Conservation (phyloP, 2,888 invertebrate genomes). For the Hemithea aestivaria region DNA sequence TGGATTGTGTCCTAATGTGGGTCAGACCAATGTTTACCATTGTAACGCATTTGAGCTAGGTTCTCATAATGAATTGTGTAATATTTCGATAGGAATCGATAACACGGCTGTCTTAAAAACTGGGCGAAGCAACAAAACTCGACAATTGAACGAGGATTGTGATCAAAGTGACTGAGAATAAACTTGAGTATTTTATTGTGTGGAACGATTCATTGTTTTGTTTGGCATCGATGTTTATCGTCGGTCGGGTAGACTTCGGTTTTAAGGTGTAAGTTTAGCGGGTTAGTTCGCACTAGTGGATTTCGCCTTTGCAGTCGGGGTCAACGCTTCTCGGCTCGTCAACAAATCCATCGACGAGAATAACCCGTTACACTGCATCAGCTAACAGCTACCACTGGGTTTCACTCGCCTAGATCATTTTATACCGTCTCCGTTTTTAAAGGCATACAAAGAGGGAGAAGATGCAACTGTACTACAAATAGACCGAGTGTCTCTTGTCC, state of each 20-base stretch:
- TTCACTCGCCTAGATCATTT: constrained; percentile 66
- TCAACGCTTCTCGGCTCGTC: constrained; percentile 73
- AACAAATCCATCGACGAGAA: constrained; percentile 76
- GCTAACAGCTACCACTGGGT: constrained; percentile 65
- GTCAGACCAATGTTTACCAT: constrained; percentile 38
- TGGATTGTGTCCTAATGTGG: constrained; percentile 43
- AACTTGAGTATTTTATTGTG: constrained; percentile 24
- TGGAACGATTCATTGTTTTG: constrained; percentile 22
- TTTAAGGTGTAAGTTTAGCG: constrained; percentile 25
- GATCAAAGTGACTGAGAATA: constrained; percentile 20
- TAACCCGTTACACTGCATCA: constrained; percentile 75
- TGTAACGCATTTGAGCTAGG: constrained; percentile 16
- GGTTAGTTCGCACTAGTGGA: constrained; percentile 53
- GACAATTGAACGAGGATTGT: constrained; percentile 16
- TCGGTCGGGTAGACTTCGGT: constrained; percentile 10
- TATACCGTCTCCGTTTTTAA: constrained; percentile 42
- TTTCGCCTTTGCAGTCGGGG: constrained; percentile 64
- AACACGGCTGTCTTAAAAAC: constrained; percentile 10
- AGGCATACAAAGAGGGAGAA: constrained; percentile 24
- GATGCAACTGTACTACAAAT: constrained; percentile 19
- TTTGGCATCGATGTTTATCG: constrained; percentile 23
- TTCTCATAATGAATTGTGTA: constrained; percentile 12
- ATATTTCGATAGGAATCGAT: constrained; percentile 9
- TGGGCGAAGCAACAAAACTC: constrained; percentile 7
- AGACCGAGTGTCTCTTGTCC: constrained; percentile 12